These are phyloP conservation scores for Meteorus colon DNA, from an alignment of 2,888 invertebrate genomes.

Conservation along the genomic window DNA sequence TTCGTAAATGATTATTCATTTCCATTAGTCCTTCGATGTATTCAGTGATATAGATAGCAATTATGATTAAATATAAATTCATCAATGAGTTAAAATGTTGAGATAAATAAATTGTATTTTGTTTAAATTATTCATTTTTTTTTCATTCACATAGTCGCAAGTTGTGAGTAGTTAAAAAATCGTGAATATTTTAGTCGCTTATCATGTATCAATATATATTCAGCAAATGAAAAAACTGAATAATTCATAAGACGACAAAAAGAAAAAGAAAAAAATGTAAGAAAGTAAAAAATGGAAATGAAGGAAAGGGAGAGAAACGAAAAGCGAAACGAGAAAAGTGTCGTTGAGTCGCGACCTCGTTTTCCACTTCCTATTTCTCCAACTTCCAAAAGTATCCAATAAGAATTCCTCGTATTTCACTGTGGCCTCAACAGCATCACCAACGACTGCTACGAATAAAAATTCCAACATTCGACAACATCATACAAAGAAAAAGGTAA, in stretches of 20 bases:
- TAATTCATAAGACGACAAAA: background rate
- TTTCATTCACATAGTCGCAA: background rate
- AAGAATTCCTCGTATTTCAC: slow-evolving; percentile 41
- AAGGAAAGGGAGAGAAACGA: background rate
- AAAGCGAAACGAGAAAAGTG: slow-evolving; percentile 13
- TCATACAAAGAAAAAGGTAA: background rate
- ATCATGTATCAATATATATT: slow-evolving; percentile 8
- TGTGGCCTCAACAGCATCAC: slow-evolving; percentile 12
- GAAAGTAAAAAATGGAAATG: background rate
- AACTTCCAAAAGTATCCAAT: slow-evolving; percentile 39
- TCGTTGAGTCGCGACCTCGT: slow-evolving; percentile 29
- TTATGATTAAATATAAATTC: too few relatives aligned
- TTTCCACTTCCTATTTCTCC: slow-evolving; percentile 31
- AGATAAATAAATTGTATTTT: too few relatives aligned
- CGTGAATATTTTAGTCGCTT: background rate
- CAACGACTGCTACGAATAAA: slow-evolving; percentile 34
- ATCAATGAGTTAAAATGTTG: too few relatives aligned
- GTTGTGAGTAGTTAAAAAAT: background rate
- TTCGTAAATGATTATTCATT: too few relatives aligned
- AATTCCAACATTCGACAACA: slow-evolving; percentile 28
- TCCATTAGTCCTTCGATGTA: too few relatives aligned
- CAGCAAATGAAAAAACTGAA: slow-evolving; percentile 9
- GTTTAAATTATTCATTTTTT: background rate
- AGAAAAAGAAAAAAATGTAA: background rate
- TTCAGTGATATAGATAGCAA: too few relatives aligned